These are phyloP conservation scores for Phalacrocorax pelagicus DNA, from an alignment of 2,113 vertebrate species.

Conservation along the genomic window DNA sequence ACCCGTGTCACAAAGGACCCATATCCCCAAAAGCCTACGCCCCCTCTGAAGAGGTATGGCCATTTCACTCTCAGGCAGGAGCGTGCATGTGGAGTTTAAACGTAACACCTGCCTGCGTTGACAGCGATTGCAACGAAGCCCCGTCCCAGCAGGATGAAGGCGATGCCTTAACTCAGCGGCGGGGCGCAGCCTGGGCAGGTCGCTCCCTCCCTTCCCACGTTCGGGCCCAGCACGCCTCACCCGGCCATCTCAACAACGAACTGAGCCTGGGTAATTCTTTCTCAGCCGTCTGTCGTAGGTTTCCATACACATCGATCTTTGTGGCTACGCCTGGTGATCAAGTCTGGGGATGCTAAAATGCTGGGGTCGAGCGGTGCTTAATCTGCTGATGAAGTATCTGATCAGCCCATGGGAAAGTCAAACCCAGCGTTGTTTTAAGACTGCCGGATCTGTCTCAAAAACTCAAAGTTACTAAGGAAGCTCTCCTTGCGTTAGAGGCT, in stretches of 20 bases:
- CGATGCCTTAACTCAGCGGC: fast-evolving
- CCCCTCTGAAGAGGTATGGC: background rate
- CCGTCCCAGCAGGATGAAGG: fast-evolving
- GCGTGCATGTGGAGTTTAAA: fast-evolving
- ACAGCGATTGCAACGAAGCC: fast-evolving
- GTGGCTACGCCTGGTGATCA: background rate
- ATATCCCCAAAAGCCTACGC: background rate
- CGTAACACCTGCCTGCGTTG: fast-evolving
- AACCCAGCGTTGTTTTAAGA: background rate
- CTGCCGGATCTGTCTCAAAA: background rate
- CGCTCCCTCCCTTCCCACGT: fast-evolving
- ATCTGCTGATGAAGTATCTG: background rate
- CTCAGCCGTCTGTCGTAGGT: fast-evolving
- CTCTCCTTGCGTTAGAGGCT: background rate
- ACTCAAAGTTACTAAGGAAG: background rate
- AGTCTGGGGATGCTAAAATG: background rate
- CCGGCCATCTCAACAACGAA: fast-evolving
- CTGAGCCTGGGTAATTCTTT: background rate
- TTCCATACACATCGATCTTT: background rate
- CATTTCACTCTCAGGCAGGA: background rate
- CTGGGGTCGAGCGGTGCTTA: background rate
- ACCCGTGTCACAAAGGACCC: no score
- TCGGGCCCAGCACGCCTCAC: fast-evolving
- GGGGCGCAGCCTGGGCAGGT: background rate
- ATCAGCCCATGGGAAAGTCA: background rate